Evolutionary conservation across 2,113 vertebrate species (phyloP).

Genomic region (Rhea americana): DNA sequence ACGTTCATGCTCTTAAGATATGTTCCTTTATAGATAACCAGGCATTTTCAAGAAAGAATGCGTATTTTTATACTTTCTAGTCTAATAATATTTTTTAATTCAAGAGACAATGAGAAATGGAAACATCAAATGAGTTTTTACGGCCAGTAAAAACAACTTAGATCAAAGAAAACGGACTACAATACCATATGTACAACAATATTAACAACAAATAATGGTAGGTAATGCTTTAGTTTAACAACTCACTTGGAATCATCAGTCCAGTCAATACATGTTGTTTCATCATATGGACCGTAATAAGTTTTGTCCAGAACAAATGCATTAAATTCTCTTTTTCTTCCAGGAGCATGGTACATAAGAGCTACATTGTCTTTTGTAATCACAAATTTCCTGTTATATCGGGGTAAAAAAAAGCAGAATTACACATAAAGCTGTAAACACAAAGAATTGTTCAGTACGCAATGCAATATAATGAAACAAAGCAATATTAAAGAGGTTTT

Average conservation of each 20-base stretch:
- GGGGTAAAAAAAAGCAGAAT: fast-evolving
- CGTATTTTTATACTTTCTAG: neutral
- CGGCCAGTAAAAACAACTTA: neutral
- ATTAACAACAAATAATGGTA: neutral
- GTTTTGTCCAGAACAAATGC: conserved; percentile 95
- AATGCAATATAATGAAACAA: neutral
- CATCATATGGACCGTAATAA: conserved; percentile 93
- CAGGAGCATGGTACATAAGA: conserved; percentile 93
- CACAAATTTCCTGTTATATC: conserved; percentile 85
- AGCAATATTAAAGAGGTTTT: neutral
- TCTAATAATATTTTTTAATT: neutral
- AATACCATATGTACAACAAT: fast-evolving
- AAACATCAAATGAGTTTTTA: neutral
- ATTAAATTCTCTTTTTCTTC: conserved; percentile 90
- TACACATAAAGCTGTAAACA: neutral
- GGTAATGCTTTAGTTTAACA: neutral
- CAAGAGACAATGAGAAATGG: neutral
- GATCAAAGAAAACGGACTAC: neutral
- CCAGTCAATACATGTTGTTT: conserved; percentile 97
- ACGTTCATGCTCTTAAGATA: neutral
- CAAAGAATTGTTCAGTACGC: neutral
- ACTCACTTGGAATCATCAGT: conserved; percentile 93
- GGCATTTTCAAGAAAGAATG: neutral
- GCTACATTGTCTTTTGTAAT: conserved; percentile 91
- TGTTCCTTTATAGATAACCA: neutral